Base-by-base conservation (phyloP, 2,888 invertebrate genomes). In the Fissipunctia ypsillon region DNA sequence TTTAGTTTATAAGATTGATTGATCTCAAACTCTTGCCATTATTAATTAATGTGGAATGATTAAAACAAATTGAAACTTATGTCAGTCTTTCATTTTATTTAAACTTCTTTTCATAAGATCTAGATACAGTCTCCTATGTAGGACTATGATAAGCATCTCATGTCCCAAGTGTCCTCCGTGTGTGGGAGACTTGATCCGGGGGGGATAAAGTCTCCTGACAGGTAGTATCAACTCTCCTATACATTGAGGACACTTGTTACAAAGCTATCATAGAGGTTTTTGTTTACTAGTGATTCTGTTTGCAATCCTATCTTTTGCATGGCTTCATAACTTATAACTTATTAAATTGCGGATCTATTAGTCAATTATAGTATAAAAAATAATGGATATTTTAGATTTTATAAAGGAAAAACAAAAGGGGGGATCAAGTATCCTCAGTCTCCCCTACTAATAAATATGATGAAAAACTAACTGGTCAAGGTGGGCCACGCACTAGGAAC, bases 181-280 rank as follows among this genome's bases (percentile, higher is more conserved):
- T 64, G 48, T 65, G 65, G 65, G 65, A 65, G 65, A 65, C 45
- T 65, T 65, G 50, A 65, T 65, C 65, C 71, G 38, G 35, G 48
- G 52, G 31, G 48, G 71, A 73, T 72, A 52, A 71, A 31, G 68
- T 71, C 71, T 71, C 64, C 71, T 50, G 66, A 52, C 35, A 43
- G 67, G 25, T 43, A 48, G 71, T 71, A 71, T 52, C 71, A 71
- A 71, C 35, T 71, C 71, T 73, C 68, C 73, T 69, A 68, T 45
- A 71, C 35, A 65, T 65, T 43, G 65, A 45, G 65, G 50, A 50
- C 48, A 65, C 65, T 31, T 38, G 65, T 43, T 65, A 65, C 50
- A 43, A 65, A 65, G 38, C 65, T 65, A 65, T 65, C 41, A 41
- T 48, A 43, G 43, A 41, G 65, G 35, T 65, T 50, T 65, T 65